A percentile compares a stretch with the other conserved stretches of the same genome.
phyloP scores from a whole-genome alignment of 2,888 invertebrate genomes.

The Agriopis marginaria region DNA sequence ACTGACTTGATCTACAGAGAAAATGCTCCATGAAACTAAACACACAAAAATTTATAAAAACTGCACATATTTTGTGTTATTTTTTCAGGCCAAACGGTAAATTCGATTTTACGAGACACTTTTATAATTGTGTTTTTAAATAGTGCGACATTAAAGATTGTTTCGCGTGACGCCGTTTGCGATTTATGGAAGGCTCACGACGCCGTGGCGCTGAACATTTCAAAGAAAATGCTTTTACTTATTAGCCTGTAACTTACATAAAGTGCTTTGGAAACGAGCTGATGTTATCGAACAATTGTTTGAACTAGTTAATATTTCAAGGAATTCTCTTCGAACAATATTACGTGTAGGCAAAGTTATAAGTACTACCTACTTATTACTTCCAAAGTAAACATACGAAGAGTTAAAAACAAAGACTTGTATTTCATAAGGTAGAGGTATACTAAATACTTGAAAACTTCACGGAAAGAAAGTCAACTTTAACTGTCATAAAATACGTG shows the following conservation, averaged over 20 bases:
- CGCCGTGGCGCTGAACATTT: slow-evolving; percentile 41
- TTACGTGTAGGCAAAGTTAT: no score
- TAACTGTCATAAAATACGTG: slow-evolving; percentile 30
- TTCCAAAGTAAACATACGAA: not conserved
- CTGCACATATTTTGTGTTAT: no score
- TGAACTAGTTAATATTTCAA: slow-evolving; percentile 33
- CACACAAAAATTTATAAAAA: no score
- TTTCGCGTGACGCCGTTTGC: slow-evolving; percentile 48
- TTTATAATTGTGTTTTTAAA: slow-evolving; percentile 15
- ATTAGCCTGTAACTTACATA: slow-evolving; percentile 25
- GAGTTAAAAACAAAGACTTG: not conserved
- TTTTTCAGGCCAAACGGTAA: not conserved
- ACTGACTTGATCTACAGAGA: no score
- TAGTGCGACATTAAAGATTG: slow-evolving; percentile 21
- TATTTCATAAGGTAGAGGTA: slow-evolving; percentile 4
- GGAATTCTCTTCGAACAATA: slow-evolving; percentile 15
- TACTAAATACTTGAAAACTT: slow-evolving; percentile 15
- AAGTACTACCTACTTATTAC: no score
- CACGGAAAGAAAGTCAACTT: slow-evolving; percentile 41
- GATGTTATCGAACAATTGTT: slow-evolving; percentile 42
- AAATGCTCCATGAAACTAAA: no score
- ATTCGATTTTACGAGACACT: not conserved
- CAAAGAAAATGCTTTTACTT: slow-evolving; percentile 47
- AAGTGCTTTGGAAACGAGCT: slow-evolving; percentile 21
- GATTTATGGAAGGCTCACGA: slow-evolving; percentile 43